These are phyloP conservation scores for Andrena praecox DNA, from an alignment of 2,888 invertebrate species.

Conservation along the genomic window DNA sequence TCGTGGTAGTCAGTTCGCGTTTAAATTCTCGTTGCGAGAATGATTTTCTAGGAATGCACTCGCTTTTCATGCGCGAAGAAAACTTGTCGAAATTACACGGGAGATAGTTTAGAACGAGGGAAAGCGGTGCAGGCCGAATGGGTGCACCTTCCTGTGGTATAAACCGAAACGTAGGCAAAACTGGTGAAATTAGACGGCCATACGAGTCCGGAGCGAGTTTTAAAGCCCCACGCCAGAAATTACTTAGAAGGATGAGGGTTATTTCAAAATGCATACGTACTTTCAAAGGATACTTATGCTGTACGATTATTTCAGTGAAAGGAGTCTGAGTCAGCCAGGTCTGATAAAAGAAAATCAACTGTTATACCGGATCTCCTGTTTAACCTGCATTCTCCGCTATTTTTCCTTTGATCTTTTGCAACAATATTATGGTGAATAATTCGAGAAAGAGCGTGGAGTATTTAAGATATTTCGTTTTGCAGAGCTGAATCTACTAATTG, in stretches of 20 bases:
- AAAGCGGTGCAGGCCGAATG: constrained; percentile 5
- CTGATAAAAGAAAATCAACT: constrained; percentile 55
- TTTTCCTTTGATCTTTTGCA: background rate
- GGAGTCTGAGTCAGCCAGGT: constrained; percentile 41
- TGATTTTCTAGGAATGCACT: background rate
- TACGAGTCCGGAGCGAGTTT: background rate
- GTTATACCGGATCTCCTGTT: constrained; percentile 15
- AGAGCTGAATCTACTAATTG: background rate
- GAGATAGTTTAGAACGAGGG: constrained; percentile 24
- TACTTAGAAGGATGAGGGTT: constrained; percentile 25
- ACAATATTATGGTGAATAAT: background rate
- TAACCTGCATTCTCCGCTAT: background rate
- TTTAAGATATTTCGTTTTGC: background rate
- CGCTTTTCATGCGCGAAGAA: constrained; percentile 16
- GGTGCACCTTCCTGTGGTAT: background rate
- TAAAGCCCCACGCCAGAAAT: constrained; percentile 5
- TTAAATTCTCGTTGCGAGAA: constrained; percentile 1
- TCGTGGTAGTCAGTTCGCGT: background rate
- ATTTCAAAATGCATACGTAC: constrained; percentile 6
- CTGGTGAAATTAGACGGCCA: constrained; percentile 22
- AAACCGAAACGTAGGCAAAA: constrained; percentile 1
- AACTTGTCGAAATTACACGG: constrained; percentile 28
- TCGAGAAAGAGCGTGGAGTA: background rate
- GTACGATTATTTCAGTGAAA: constrained; percentile 59
- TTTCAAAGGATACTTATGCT: constrained; percentile 26